A percentile compares a stretch with the other conserved stretches of the same genome.
Evolutionary conservation across 1,140 invertebrate species (phyloP).

Genomic region (Cepaea nemoralis): DNA sequence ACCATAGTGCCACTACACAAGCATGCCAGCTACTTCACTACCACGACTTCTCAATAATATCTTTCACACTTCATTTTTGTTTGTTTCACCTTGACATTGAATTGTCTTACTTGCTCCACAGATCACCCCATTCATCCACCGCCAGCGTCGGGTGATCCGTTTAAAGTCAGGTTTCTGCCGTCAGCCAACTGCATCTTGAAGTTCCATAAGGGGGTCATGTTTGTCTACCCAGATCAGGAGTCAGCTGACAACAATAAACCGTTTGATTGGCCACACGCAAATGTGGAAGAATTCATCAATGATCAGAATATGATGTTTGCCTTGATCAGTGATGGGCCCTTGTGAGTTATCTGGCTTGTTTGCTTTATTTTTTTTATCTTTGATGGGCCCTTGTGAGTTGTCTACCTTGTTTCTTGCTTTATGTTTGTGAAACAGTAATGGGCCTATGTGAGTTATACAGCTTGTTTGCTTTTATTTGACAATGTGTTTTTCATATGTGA

Average conservation of each 20-base stretch:
- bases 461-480: too few relatives aligned
- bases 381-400: too few relatives aligned
- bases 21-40: too few relatives aligned
- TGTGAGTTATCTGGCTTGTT: slow-evolving; percentile 77
- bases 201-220: slow-evolving; percentile 85
- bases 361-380: neutral
- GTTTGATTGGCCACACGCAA: slow-evolving; percentile 83
- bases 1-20: too few relatives aligned
- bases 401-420: too few relatives aligned
- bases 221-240: slow-evolving; percentile 81
- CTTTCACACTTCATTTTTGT: too few relatives aligned
- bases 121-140: slow-evolving; percentile 71
- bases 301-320: slow-evolving; percentile 78
- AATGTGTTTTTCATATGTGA: too few relatives aligned
- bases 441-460: too few relatives aligned
- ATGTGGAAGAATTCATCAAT: slow-evolving; percentile 74
- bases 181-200: slow-evolving; percentile 81
- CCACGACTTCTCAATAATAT: too few relatives aligned
- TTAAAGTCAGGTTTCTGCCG: slow-evolving; percentile 80
- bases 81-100: too few relatives aligned
- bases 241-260: slow-evolving; percentile 75
- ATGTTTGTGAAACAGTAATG: too few relatives aligned
- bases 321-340: slow-evolving; percentile 96
- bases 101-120: slow-evolving; percentile 34
- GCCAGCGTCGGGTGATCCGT: slow-evolving; percentile 82